Evolutionary conservation across 1,140 invertebrate genomes (phyloP).

Genomic region (Diorhabda sublineata): DNA sequence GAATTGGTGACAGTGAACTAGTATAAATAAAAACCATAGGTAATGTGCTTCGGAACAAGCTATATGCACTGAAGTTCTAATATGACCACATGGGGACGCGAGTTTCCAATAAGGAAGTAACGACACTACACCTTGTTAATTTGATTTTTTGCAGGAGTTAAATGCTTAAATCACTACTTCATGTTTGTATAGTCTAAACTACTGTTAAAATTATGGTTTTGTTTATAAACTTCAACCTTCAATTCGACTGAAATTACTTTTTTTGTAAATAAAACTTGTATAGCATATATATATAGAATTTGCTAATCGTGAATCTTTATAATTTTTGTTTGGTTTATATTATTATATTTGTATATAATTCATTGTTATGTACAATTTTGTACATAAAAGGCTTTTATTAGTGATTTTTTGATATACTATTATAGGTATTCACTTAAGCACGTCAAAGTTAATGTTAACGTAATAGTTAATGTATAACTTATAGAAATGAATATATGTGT

Average conservation of each 20-base stretch:
- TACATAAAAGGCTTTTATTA: constrained; percentile 35
- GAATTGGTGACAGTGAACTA: no score
- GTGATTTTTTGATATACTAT: constrained; percentile 23
- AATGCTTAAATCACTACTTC: no score
- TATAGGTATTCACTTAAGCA: constrained; percentile 15
- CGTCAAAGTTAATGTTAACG: constrained; percentile 6
- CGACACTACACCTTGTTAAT: no score
- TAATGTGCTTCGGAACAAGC: no score
- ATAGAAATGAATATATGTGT: constrained; percentile 11
- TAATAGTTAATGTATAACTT: constrained; percentile 8
- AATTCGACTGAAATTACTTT: neutral
- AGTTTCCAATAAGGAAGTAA: no score
- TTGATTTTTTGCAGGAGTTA: no score
- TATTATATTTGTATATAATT: constrained; percentile 27
- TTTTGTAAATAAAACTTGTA: constrained; percentile 16
- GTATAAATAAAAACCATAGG: no score
- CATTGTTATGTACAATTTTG: constrained; percentile 33
- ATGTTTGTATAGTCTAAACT: no score
- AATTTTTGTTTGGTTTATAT: constrained; percentile 16
- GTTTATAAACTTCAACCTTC: no score
- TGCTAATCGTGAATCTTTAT: neutral
- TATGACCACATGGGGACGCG: no score
- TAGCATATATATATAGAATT: neutral
- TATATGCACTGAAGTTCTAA: no score
- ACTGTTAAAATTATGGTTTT: no score